Conservation (phyloP, 1,140 invertebrate genomes). For the Cepaea nemoralis region DNA sequence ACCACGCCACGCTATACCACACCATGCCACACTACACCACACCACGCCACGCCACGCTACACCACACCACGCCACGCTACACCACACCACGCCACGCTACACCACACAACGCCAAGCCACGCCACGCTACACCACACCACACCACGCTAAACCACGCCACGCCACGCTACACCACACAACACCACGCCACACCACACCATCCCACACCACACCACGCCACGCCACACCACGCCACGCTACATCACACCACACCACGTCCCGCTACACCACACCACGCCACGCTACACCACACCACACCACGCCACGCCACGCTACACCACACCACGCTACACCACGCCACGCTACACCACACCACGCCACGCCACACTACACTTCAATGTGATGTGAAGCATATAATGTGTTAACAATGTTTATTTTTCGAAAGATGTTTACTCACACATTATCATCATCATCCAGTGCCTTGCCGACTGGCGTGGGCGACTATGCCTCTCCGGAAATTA, state of each 20-base stretch:
- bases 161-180: not conserved
- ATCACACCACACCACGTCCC: not conserved
- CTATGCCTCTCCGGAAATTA: no score
- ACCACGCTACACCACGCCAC: not conserved
- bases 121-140: not conserved
- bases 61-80: not conserved
- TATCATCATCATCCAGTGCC: no score
- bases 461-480: no score
- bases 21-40: no score
- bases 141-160: not conserved
- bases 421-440: no score
- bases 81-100: not conserved
- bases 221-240: no score
- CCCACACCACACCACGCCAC: not conserved
- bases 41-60: no score
- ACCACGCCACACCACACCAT: not conserved
- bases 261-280: conserved; percentile 2
- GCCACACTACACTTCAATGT: no score
- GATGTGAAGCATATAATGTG: no score
- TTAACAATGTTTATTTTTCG: no score
- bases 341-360: no score
- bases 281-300: conserved; percentile 4
- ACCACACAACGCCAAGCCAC: not conserved
- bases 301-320: not conserved
- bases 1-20: not conserved